Evolutionary conservation across 1,140 invertebrate genomes (phyloP), one percentile per base, ranked within the genome.

Genomic region (Aradophagus sp.): DNA sequence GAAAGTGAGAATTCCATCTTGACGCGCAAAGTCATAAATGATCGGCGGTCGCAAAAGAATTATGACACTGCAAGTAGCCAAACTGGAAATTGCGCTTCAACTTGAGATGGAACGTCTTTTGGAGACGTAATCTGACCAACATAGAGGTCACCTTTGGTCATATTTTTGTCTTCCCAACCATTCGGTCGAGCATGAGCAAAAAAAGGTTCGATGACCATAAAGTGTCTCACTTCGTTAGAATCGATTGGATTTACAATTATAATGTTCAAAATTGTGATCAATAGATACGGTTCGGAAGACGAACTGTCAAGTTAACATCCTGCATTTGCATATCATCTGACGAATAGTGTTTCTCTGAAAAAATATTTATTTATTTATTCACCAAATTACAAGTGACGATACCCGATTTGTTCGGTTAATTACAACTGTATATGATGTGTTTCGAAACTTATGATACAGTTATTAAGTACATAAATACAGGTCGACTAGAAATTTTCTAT

Each of bases 311-410:
- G 12, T 8, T 0, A 10, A 17, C 19, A 1, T 26, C 16, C 2
- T n/a, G 11, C 13, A 48, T 50, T 27, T 29, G 14, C 13, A 27
- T 50, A 15, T 17, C 7, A 35, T 10, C 12, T 19, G 14, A 6
- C 1, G 7, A 52, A 2, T 31, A 5, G 31, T 12, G 10, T 42
- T 59, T 59, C 26, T 62, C 53, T 52, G 58, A 62, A 62, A 62
- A 62, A 62, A 62, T 62, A 62, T 62, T 62, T 62, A 62, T 62
- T 62, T 38, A 62, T 53, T 36, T 12, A 53, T 32, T 53, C n/a
- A n/a, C n/a, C n/a, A 38, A 44, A 38, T 17, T 36, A 52, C 38
- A 63, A 12, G 10, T 15, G 10, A 53, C 20, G n/a, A n/a, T 27
- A 44, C 31, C 15, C 5, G 3, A 17, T 26, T 35, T 3, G 13